These are phyloP conservation scores for Nudaria mundana DNA, from an alignment of 2,888 invertebrate species.

Conservation along the genomic window DNA sequence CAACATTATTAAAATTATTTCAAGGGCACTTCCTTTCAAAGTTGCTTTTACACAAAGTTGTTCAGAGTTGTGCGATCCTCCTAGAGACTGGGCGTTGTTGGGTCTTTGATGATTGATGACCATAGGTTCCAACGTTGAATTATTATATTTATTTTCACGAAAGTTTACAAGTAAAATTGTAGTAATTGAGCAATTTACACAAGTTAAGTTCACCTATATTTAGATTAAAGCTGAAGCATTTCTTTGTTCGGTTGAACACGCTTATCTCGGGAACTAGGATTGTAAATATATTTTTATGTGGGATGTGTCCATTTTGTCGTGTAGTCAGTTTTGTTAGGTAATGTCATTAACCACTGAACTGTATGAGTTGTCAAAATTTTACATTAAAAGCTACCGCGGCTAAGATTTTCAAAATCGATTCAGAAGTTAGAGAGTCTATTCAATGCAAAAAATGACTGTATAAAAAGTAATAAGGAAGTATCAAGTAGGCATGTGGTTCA, in stretches of 20 bases:
- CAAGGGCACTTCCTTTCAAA: conserved; percentile 2
- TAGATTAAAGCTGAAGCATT: background rate
- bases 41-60: conserved; percentile 3
- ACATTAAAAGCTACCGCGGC: no score
- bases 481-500: no score
- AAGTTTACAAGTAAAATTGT: conserved; percentile 1
- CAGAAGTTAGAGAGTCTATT: no score
- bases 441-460: no score
- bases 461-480: no score
- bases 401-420: no score
- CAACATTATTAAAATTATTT: conserved; percentile 4
- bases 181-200: background rate
- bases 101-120: conserved; percentile 9
- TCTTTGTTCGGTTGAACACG: no score
- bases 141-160: background rate
- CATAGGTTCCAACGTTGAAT: background rate
- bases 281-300: no score
- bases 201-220: background rate
- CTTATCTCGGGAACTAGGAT: background rate
- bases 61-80: conserved; percentile 1
- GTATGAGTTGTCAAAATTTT: no score
- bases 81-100: background rate
- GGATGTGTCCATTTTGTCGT: no score
- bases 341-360: no score
- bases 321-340: no score